A percentile compares a stretch with the other conserved stretches of the same genome.
Evolutionary conservation across 2,888 invertebrate genomes (phyloP).

Genomic region (Junonia oenone): DNA sequence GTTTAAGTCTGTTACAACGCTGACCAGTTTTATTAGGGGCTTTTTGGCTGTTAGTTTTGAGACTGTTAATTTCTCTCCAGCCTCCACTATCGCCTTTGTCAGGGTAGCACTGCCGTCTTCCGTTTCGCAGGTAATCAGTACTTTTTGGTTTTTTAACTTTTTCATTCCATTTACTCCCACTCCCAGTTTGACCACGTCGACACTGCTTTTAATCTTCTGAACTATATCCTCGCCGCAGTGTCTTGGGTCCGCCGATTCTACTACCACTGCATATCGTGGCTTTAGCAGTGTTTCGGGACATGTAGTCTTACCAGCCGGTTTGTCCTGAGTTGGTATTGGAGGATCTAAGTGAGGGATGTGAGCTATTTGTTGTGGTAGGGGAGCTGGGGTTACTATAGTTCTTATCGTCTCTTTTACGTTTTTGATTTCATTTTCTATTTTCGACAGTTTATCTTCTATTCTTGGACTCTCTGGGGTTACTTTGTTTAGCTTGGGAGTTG

Average conservation of each 20-base stretch:
- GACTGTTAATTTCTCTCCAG: neutral
- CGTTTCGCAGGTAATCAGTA: neutral
- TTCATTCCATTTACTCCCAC: neutral
- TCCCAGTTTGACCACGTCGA: neutral
- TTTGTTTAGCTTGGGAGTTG: no score
- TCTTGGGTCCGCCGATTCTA: neutral
- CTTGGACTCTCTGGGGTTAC: no score
- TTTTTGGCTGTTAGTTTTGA: neutral
- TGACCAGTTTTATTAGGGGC: neutral
- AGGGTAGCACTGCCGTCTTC: neutral
- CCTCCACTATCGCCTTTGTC: neutral
- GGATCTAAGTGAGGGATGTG: no score
- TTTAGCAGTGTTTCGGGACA: no score
- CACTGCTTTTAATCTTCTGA: neutral
- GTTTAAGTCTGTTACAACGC: neutral
- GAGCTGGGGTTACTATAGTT: no score
- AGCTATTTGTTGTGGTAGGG: no score
- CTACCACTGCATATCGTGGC: no score
- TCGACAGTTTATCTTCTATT: no score
- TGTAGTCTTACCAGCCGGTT: neutral
- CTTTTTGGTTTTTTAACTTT: neutral
- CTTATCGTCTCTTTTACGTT: no score
- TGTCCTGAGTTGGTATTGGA: no score
- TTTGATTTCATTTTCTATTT: no score
- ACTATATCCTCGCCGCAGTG: neutral